A percentile compares a stretch with the other conserved stretches of the same genome.
These are phyloP conservation scores for Pantherophis alleghaniensis DNA, from an alignment of 2,797 vertebrate species.

Conservation along the genomic window DNA sequence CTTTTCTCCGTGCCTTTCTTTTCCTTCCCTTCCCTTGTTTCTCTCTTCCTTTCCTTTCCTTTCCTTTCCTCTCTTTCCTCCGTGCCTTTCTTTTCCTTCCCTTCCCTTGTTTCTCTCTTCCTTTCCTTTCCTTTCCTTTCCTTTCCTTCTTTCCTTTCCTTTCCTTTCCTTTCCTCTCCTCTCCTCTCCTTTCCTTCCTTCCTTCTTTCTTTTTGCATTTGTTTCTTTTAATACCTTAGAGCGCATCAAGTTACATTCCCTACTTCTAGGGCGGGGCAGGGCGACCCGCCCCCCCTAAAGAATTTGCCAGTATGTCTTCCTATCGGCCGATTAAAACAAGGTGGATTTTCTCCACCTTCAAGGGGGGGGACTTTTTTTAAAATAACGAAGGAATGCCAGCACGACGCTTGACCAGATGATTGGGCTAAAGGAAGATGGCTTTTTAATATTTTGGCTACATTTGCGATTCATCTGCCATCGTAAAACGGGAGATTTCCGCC, in stretches of 20 bases:
- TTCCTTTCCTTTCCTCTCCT: neutral
- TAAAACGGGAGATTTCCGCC: neutral
- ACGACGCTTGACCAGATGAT: neutral
- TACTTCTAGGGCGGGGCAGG: neutral
- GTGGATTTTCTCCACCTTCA: neutral
- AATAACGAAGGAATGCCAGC: neutral
- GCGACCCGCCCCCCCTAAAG: neutral
- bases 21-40: too few relatives aligned
- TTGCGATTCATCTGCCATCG: neutral
- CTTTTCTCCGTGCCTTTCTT: too few relatives aligned
- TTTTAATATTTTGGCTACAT: neutral
- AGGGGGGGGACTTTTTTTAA: neutral
- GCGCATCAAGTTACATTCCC: neutral
- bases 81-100: too few relatives aligned
- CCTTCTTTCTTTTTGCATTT: neutral
- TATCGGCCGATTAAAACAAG: neutral
- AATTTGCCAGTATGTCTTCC: neutral
- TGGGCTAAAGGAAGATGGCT: neutral
- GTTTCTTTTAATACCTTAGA: neutral
- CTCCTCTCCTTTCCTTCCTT: accelerated
- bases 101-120: too few relatives aligned
- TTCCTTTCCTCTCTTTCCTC: too few relatives aligned
- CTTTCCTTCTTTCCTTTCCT: too few relatives aligned
- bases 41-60: too few relatives aligned
- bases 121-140: too few relatives aligned